Evolutionary conservation across 2,888 invertebrate species (phyloP), one percentile per base, ranked within the genome.

Genomic region (Cryptus viduatorius): DNA sequence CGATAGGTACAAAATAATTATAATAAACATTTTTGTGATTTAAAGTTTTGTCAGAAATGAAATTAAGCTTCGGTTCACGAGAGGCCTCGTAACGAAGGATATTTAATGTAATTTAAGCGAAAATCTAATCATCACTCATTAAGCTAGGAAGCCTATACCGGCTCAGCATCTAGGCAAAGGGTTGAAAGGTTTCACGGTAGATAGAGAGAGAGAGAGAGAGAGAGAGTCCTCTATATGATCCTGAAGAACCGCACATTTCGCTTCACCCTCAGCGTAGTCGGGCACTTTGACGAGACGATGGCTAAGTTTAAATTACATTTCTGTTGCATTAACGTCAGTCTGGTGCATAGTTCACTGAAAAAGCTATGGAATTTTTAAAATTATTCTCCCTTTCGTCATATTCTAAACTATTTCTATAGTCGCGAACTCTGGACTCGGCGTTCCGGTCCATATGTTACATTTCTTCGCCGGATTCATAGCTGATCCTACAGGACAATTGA

Each of bases 271-370:
- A 29, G 59, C 59, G 31, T 76, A 50, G 42, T 65, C 65, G 64
- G 10, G 16, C 37, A 46, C 83, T 82, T 85, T 83, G 79, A 82
- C 80, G 59, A 76, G 83, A 50, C 12, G 24, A 82, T 83, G 73
- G 56, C 31, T 10, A 82, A 85, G 81, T 87, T 83, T 83, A 80
- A 87, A 87, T 87, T 86, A 73, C 83, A 82, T 87, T 86, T 59
- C 65, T 19, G 79, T 50, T 86, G 76, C 84, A 86, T 86, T 84
- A 84, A 77, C 82, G 65, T 76, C 65, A 81, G 37, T 78, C 71
- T 65, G 16, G 19, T 3, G 0, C 31, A 59, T 31, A 59, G 29
- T 59, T 29, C 12, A 3, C 59, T 24, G n/a, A 24, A 10, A 50
- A n/a, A 50, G 29, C 8, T 48, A 46, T 10, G 44, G 19, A 8